Evolutionary conservation across 2,797 vertebrate species (phyloP).

Genomic region (Clarias laeviceps): DNA sequence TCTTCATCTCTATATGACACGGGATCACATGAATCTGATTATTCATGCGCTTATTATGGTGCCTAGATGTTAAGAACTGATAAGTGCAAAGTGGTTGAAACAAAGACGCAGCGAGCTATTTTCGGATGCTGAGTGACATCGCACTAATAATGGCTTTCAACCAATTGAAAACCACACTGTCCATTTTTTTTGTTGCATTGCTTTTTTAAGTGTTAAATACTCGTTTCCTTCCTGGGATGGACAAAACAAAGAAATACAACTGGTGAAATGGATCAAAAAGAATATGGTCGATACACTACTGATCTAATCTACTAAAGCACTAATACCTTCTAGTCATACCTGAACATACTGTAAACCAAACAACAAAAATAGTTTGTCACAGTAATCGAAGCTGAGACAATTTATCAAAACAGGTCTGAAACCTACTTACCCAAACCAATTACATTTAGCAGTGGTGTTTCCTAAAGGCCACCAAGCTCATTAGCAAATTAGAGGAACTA

Average conservation of each 20-base stretch:
- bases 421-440: constrained; percentile 53
- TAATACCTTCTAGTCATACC: background rate
- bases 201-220: background rate
- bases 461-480: constrained; percentile 40
- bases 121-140: background rate
- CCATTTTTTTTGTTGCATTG: background rate
- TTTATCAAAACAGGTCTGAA: constrained; percentile 32
- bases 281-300: background rate
- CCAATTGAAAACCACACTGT: background rate
- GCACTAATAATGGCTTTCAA: background rate
- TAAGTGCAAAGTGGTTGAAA: background rate
- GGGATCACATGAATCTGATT: background rate
- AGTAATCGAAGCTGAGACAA: constrained; percentile 14
- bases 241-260: background rate
- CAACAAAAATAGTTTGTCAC: background rate
- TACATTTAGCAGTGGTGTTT: constrained; percentile 44
- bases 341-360: background rate
- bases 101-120: background rate
- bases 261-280: background rate
- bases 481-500: constrained; percentile 44
- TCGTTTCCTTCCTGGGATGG: background rate
- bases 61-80: background rate
- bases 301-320: background rate
- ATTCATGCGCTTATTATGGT: background rate
- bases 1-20: background rate